Percentiles rank a stretch among this genome's conserved stretches.
Evolutionary conservation across 2,113 vertebrate genomes (phyloP).

Genomic region (Spizaetus ornatus): DNA sequence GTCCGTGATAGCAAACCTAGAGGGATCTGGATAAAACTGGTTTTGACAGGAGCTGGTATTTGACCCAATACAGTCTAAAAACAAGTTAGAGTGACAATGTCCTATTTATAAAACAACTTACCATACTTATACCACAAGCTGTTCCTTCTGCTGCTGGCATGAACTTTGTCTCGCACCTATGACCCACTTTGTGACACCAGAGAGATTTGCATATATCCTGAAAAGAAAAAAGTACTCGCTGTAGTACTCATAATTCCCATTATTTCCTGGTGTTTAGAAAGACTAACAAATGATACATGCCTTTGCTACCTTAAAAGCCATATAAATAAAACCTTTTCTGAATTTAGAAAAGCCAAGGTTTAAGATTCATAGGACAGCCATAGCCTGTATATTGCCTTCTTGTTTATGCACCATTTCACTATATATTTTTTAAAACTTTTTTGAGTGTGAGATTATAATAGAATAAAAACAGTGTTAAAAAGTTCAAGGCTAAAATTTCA

Average conservation of each 20-base stretch:
- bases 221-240: background rate
- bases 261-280: background rate
- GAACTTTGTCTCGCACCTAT: slow-evolving; percentile 97
- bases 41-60: background rate
- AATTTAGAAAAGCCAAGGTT: background rate
- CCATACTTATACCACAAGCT: slow-evolving; percentile 90
- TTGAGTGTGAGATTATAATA: background rate
- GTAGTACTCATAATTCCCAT: background rate
- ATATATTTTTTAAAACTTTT: background rate
- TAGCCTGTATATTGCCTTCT: background rate
- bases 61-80: background rate
- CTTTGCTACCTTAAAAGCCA: background rate
- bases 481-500: background rate
- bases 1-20: background rate
- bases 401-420: background rate
- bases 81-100: background rate
- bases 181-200: slow-evolving; percentile 93
- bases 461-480: background rate
- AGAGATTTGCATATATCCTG: slow-evolving; percentile 98
- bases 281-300: background rate
- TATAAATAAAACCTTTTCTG: background rate
- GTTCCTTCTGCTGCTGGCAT: slow-evolving; percentile 98
- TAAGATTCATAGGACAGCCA: background rate
- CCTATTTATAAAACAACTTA: slow-evolving; percentile 65
- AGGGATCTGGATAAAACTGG: background rate